Evolutionary conservation across 2,113 vertebrate species (phyloP).

Genomic region (Cottus gobio): DNA sequence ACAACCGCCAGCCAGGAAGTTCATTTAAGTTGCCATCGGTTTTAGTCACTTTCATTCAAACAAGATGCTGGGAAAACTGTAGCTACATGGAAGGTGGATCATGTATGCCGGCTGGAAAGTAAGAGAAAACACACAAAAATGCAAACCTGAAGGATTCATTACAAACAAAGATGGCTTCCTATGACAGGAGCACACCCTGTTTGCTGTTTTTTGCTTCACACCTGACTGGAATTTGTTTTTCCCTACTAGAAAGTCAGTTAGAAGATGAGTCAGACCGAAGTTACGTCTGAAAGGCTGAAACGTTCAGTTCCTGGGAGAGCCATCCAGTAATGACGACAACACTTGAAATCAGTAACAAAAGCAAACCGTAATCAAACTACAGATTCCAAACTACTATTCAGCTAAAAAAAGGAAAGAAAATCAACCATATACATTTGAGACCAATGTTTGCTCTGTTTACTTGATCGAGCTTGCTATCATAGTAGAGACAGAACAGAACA

Average conservation of each 20-base stretch:
- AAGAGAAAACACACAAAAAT: neutral
- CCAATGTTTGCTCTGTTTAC: neutral
- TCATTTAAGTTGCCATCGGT: neutral
- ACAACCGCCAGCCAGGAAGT: neutral
- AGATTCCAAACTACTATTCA: neutral
- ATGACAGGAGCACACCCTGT: too few relatives aligned
- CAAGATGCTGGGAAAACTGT: neutral
- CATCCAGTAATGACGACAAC: neutral
- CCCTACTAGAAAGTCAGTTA: neutral
- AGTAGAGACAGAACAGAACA: too few relatives aligned
- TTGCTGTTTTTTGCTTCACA: too few relatives aligned
- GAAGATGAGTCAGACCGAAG: neutral
- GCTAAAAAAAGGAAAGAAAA: neutral
- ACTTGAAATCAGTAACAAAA: neutral
- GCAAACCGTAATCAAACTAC: too few relatives aligned
- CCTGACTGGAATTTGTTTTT: too few relatives aligned
- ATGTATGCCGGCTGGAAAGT: neutral
- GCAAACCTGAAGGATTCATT: too few relatives aligned
- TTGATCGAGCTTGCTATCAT: too few relatives aligned
- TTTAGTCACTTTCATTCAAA: neutral
- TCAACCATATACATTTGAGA: neutral
- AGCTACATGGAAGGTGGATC: too few relatives aligned
- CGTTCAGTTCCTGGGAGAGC: neutral
- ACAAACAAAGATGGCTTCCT: neutral
- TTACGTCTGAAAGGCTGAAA: neutral